These are phyloP conservation scores for Trematomus loennbergii DNA, from an alignment of 2,113 vertebrate species.

Conservation along the genomic window DNA sequence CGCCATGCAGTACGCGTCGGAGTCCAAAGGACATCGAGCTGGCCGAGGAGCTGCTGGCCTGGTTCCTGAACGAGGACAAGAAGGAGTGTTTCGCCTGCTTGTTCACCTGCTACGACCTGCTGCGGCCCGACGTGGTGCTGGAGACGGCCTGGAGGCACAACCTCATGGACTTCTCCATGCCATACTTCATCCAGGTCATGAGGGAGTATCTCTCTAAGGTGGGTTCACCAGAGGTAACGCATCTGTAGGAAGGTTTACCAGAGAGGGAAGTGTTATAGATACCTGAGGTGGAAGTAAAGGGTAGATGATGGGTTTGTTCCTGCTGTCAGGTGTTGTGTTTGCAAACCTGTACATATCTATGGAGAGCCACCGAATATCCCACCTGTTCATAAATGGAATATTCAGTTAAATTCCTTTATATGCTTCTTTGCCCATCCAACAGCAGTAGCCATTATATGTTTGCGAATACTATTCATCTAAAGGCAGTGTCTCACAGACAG, in stretches of 20 bases:
- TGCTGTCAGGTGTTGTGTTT: background rate
- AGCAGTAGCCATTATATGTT: conserved; percentile 15
- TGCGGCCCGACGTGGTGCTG: conserved; percentile 97
- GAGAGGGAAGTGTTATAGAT: background rate
- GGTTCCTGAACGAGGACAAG: conserved; percentile 97
- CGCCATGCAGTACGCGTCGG: conserved; percentile 98
- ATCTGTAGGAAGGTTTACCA: background rate
- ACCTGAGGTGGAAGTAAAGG: too few species aligned
- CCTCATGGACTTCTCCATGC: conserved; percentile 99
- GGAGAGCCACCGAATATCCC: background rate
- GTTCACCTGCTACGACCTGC: conserved; percentile 97
- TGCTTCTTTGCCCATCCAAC: background rate
- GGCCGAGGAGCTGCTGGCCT: conserved; percentile 97
- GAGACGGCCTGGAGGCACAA: conserved; percentile 99
- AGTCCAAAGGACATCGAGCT: conserved; percentile 98
- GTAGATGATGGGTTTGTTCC: background rate
- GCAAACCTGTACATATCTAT: too few species aligned
- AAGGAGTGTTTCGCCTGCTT: conserved; percentile 98
- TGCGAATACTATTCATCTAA: conserved; percentile 51
- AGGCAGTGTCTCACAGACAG: background rate
- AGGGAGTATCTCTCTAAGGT: conserved; percentile 99
- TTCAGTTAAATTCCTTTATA: background rate
- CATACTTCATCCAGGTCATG: conserved; percentile 99
- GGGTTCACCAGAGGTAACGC: conserved; percentile 67
- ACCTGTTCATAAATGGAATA: background rate